These are phyloP conservation scores for Parasteatoda tepidariorum DNA, from an alignment of 1,140 invertebrate genomes.

Conservation along the genomic window DNA sequence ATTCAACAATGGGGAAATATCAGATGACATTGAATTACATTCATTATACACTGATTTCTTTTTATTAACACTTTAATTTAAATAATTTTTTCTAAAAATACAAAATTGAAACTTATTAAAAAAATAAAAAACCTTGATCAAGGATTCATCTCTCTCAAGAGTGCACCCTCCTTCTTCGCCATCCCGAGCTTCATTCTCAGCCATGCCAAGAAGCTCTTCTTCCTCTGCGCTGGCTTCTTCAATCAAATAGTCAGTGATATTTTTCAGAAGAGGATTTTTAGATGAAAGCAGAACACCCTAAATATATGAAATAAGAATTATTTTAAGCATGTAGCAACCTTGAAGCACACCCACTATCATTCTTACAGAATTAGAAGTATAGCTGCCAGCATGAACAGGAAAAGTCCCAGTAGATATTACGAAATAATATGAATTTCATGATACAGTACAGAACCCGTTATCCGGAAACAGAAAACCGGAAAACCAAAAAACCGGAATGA, in stretches of 20 bases:
- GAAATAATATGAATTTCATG: too few relatives aligned
- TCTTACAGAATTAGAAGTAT: too few relatives aligned
- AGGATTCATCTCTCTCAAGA: conserved; percentile 81
- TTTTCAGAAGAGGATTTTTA: conserved; percentile 94
- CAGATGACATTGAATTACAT: too few relatives aligned
- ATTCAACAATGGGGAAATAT: too few relatives aligned
- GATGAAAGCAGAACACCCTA: conserved; percentile 77
- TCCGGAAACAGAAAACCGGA: too few relatives aligned
- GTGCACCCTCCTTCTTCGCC: conserved; percentile 69
- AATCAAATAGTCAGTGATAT: conserved; percentile 98
- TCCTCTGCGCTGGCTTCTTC: conserved; percentile 99
- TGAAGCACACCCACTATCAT: too few relatives aligned
- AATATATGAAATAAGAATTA: background rate
- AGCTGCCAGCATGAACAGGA: too few relatives aligned
- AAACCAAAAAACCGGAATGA: too few relatives aligned
- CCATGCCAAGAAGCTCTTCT: conserved; percentile 90
- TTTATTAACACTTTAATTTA: too few relatives aligned
- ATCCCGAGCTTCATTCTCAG: conserved; percentile 71
- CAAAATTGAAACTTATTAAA: background rate
- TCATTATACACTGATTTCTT: too few relatives aligned
- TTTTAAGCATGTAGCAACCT: background rate
- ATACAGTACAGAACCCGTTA: too few relatives aligned
- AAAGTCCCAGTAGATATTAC: too few relatives aligned
- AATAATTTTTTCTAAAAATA: background rate
- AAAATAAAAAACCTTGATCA: conserved; percentile 78